Base-by-base conservation (phyloP, 1,140 invertebrate species). In the Drosophila arizonae region DNA sequence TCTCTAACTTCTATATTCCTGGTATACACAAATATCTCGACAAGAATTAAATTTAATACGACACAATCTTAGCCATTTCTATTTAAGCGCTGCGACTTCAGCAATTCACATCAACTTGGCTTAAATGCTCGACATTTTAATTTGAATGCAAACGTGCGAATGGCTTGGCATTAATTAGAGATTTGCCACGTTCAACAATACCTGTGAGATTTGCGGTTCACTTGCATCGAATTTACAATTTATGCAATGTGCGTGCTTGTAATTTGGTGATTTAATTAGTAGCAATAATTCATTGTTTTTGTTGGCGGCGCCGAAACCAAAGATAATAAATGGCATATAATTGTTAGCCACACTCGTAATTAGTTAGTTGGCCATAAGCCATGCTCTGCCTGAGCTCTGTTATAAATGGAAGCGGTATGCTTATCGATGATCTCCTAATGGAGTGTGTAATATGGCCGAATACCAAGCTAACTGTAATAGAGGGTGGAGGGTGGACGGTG, bases 231-330 rank as follows among this genome's bases (percentile, higher is more conserved):
- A 87, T 87, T 86, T 81, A 76, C 65, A 86, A 86, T 87, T 87
- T 79, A 87, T 84, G 76, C 72, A 61, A 77, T 82, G 79, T 79
- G 84, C 82, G 84, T 87, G 82, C 76, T 69, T 79, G 82, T 88
- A 87, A 87, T 87, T 87, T 87, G 85, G 75, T 82, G 82, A 87
- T 87, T 87, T 87, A 87, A 87, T 87, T 87, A 88, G 82, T 79
- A 67, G 79, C 63, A 58, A 82, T 87, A 88, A 87, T 63, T 87
- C 82, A 87, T 88, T 86, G 81, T 77, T 84, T 77, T 61, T 51
- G 70, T 61, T 51, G 70, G 50, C 75, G 41, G 36, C 58, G 61
- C 43, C 33, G 28, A 15, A 60, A 24, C 60, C 43, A 69, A 72
- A 87, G 82, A 87, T 88, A 88, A 87, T 88, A 82, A 87, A 87